Evolutionary conservation across 2,797 vertebrate species (phyloP).

Genomic region (Chelmon rostratus): DNA sequence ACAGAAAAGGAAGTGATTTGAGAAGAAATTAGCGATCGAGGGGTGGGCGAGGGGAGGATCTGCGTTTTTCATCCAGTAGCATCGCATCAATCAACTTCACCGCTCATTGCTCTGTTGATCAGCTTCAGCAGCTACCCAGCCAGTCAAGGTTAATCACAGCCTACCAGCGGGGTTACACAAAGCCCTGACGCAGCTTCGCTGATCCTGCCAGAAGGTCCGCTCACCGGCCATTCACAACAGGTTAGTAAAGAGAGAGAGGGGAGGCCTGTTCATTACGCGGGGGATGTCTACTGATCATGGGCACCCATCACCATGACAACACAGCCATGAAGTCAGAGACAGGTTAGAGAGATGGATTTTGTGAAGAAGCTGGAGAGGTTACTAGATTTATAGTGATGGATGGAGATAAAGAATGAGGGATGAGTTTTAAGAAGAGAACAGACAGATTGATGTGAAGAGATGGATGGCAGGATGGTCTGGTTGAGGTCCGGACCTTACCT

Average conservation of each 20-base stretch:
- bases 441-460: slow-evolving; percentile 13
- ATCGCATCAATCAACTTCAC: slow-evolving; percentile 54
- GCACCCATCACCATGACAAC: slow-evolving; percentile 61
- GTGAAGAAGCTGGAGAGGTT: slow-evolving; percentile 17
- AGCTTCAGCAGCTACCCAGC: slow-evolving; percentile 52
- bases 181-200: slow-evolving; percentile 47
- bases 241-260: slow-evolving; percentile 65
- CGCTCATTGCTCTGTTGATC: slow-evolving; percentile 59
- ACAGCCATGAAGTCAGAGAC: slow-evolving; percentile 57
- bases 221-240: slow-evolving; percentile 48
- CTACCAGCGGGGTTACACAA: slow-evolving; percentile 27
- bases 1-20: slow-evolving; percentile 45
- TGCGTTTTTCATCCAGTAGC: slow-evolving; percentile 54
- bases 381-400: slow-evolving; percentile 36
- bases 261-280: slow-evolving; percentile 21
- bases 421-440: slow-evolving; percentile 34
- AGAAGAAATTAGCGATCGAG: slow-evolving; percentile 45
- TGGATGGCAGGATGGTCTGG: slow-evolving; percentile 18
- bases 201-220: slow-evolving; percentile 42
- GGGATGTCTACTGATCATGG: slow-evolving; percentile 39
- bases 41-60: slow-evolving; percentile 24
- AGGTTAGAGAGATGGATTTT: slow-evolving; percentile 45
- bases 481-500: slow-evolving; percentile 81
- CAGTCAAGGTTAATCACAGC: slow-evolving; percentile 73
- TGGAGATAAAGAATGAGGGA: slow-evolving; percentile 28